Evolutionary conservation across 2,888 invertebrate genomes (phyloP).

Genomic region (Ectobius pallidus): DNA sequence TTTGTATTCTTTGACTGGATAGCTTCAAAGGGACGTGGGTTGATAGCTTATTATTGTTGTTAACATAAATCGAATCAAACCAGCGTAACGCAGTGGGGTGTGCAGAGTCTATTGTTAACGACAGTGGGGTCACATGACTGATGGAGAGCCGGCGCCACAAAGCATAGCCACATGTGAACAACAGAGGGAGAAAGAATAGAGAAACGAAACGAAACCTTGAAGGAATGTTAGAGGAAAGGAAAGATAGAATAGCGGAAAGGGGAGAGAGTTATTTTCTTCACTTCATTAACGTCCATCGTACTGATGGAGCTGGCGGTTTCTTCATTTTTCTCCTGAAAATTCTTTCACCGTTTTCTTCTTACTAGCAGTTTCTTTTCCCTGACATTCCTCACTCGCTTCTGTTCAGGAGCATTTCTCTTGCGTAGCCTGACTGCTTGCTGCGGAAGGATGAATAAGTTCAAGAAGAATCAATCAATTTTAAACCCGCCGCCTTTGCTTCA

Average conservation of each 20-base stretch:
- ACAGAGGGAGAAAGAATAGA: background rate
- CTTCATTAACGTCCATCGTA: conserved; percentile 28
- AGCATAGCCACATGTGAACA: background rate
- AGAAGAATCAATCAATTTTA: conserved; percentile 21
- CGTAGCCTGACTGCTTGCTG: background rate
- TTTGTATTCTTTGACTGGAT: background rate
- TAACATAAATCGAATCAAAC: conserved; percentile 4
- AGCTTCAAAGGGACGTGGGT: background rate
- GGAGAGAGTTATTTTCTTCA: conserved; percentile 27
- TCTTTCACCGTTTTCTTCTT: background rate
- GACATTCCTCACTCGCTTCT: conserved; percentile 4
- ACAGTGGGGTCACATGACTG: conserved; percentile 18
- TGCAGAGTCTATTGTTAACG: conserved; percentile 10
- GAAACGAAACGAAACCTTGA: conserved; percentile 5
- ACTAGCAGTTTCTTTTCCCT: background rate
- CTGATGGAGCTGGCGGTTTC: conserved; percentile 20
- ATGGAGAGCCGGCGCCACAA: background rate
- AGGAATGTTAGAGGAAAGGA: conserved; percentile 16
- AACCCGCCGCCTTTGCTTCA: background rate
- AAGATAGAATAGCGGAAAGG: background rate
- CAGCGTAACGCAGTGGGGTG: background rate
- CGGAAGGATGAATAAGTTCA: background rate
- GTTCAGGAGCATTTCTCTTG: background rate
- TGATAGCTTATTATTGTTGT: background rate
- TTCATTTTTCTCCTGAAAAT: conserved; percentile 14